Evolutionary conservation across 1,140 invertebrate genomes (phyloP).

Genomic region (Anoplophora glabripennis): DNA sequence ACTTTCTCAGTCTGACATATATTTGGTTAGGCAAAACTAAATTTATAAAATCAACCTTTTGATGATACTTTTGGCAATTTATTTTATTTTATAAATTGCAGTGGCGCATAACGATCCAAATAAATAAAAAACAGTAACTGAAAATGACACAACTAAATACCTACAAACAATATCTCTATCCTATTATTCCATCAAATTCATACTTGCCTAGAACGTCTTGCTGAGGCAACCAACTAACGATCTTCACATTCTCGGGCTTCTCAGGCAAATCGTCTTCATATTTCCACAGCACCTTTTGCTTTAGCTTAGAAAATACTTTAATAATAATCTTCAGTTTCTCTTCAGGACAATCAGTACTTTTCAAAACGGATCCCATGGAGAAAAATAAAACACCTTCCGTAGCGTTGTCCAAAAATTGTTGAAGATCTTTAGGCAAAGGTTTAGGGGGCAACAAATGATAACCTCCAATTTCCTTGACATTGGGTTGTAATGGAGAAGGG

Average conservation of each 20-base stretch:
- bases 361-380: conserved; percentile 62
- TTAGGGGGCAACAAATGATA: conserved; percentile 33
- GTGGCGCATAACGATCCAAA: neutral
- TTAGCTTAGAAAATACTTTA: conserved; percentile 53
- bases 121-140: too few species aligned
- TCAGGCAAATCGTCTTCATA: conserved; percentile 55
- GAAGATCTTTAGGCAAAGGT: conserved; percentile 51
- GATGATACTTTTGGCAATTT: too few species aligned
- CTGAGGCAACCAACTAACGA: conserved; percentile 27
- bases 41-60: too few species aligned
- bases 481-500: conserved; percentile 37
- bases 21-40: neutral
- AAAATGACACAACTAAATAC: neutral
- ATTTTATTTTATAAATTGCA: neutral
- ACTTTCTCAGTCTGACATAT: too few species aligned
- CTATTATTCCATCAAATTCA: neutral
- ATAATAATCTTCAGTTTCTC: conserved; percentile 52
- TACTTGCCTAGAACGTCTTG: conserved; percentile 30
- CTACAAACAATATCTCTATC: neutral
- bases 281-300: conserved; percentile 66
- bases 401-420: conserved; percentile 58
- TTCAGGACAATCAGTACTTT: conserved; percentile 49
- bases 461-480: conserved; percentile 32
- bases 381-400: conserved; percentile 65
- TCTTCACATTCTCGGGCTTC: conserved; percentile 23